These are phyloP conservation scores for Parnassius glacialis DNA, from an alignment of 2,888 invertebrate species.

Conservation along the genomic window DNA sequence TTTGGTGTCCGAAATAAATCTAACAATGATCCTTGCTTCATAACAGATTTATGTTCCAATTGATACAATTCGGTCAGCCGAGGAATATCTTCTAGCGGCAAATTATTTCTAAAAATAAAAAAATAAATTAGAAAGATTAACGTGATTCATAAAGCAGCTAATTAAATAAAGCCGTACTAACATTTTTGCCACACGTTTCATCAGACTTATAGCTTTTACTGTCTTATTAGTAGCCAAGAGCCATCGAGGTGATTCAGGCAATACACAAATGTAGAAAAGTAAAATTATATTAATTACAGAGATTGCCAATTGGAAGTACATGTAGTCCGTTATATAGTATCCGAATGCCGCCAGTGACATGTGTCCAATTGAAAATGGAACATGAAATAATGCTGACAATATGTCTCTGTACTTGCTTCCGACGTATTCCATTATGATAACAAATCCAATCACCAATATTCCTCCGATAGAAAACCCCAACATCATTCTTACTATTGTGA, in stretches of 20 bases:
- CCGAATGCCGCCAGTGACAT: conserved; percentile 82
- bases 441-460: conserved; percentile 82
- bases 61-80: conserved; percentile 57
- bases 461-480: conserved; percentile 89
- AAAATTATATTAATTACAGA: conserved; percentile 80
- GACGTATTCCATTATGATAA: conserved; percentile 83
- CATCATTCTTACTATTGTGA: conserved; percentile 84
- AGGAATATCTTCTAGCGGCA: conserved; percentile 65
- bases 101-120: conserved; percentile 50
- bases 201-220: conserved; percentile 80
- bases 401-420: conserved; percentile 74
- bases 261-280: conserved; percentile 83
- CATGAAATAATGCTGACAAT: conserved; percentile 82
- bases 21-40: conserved; percentile 67
- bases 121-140: background rate
- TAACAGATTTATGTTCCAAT: conserved; percentile 40
- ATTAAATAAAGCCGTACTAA: conserved; percentile 38
- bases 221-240: conserved; percentile 84
- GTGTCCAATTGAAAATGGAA: conserved; percentile 85
- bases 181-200: conserved; percentile 83
- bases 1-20: conserved; percentile 85
- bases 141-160: background rate
- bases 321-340: conserved; percentile 83
- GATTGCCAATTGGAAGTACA: conserved; percentile 82
- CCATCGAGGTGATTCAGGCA: conserved; percentile 91